Evolutionary conservation across 1,140 invertebrate species (phyloP).

Genomic region (Aphaenogaster rudis): DNA sequence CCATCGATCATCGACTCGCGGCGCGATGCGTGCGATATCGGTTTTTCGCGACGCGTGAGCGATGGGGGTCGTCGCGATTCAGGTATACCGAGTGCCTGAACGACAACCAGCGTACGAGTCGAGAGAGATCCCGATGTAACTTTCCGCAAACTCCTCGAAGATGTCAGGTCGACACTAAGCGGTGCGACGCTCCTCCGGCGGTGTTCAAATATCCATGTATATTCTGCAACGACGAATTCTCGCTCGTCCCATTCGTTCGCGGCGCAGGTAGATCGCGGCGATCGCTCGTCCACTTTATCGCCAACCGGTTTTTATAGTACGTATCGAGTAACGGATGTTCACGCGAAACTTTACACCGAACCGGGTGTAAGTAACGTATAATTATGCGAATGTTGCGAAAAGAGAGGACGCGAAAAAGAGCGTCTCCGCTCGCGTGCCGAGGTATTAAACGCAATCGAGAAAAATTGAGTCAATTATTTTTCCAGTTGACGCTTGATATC

Average conservation of each 20-base stretch:
- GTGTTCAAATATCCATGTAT: constrained; percentile 31
- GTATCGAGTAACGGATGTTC: constrained; percentile 52
- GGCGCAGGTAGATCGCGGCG: constrained; percentile 45
- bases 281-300: constrained; percentile 36
- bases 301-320: constrained; percentile 53
- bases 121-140: constrained; percentile 50
- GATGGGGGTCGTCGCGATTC: constrained; percentile 34
- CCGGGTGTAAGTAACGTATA: constrained; percentile 46
- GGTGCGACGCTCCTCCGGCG: not conserved
- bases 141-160: constrained; percentile 62
- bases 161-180: constrained; percentile 54
- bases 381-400: constrained; percentile 23
- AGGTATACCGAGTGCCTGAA: constrained; percentile 57
- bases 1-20: constrained; percentile 82
- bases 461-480: constrained; percentile 6
- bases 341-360: constrained; percentile 39
- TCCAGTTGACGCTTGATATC: constrained; percentile 18
- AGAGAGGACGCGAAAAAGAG: not conserved
- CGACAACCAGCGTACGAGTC: constrained; percentile 14
- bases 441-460: not conserved
- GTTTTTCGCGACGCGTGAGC: constrained; percentile 77
- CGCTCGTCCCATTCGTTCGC: not conserved
- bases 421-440: not conserved
- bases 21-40: constrained; percentile 60
- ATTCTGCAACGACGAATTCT: constrained; percentile 38